Conservation (phyloP, 2,888 invertebrate species). For the Notodonta ziczac region DNA sequence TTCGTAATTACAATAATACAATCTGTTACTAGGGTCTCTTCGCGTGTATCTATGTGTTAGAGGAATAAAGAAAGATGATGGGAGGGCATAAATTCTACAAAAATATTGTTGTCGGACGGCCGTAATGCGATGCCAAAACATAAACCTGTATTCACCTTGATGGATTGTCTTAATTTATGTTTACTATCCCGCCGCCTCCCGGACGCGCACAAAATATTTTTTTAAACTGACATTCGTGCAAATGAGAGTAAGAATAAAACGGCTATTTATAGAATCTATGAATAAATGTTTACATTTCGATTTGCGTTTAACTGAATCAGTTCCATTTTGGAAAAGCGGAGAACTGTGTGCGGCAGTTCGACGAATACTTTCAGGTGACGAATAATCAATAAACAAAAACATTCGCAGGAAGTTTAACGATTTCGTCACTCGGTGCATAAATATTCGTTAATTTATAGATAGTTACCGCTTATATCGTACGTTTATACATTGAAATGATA, state of each 20-base stretch:
- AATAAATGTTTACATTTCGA: constrained; percentile 33
- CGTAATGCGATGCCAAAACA: constrained; percentile 13
- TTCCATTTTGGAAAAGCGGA: constrained; percentile 22
- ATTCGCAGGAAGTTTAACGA: constrained; percentile 25
- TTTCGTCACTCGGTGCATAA: constrained; percentile 10
- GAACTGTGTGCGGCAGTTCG: constrained; percentile 20
- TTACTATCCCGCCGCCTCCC: constrained; percentile 16
- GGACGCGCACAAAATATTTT: constrained; percentile 24
- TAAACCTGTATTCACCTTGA: constrained; percentile 23
- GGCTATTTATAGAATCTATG: constrained; percentile 30
- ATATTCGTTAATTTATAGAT: not conserved
- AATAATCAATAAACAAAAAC: constrained; percentile 30
- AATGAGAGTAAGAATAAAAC: constrained; percentile 30
- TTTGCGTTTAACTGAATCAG: constrained; percentile 23
- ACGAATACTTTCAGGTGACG: constrained; percentile 21
- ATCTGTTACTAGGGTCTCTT: constrained; percentile 1
- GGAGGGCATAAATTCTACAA: constrained; percentile 8
- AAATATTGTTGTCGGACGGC: constrained; percentile 7
- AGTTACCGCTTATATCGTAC: not conserved
- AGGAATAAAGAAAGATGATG: constrained; percentile 1
- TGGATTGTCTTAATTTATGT: constrained; percentile 22
- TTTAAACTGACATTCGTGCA: constrained; percentile 26
- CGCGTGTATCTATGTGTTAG: not conserved
- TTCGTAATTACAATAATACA: constrained; percentile 34
- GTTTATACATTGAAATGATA: not conserved